A percentile compares a stretch with the other conserved stretches of the same genome.
Conservation (phyloP, 2,113 vertebrate genomes). For the Equus quagga region DNA sequence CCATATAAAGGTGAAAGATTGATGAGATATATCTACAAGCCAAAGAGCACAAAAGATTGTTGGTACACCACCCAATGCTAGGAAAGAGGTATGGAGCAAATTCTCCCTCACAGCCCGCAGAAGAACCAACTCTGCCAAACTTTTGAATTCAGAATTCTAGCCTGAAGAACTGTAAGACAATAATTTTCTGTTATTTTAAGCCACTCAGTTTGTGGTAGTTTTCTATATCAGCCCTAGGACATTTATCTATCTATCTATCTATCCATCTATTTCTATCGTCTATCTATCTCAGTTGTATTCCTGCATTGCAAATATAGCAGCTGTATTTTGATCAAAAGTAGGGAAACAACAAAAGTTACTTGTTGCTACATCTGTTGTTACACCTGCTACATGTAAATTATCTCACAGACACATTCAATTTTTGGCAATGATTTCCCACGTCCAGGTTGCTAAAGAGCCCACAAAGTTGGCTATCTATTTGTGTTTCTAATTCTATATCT, state of each 20-base stretch:
- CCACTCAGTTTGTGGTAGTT: background rate
- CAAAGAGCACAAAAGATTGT: background rate
- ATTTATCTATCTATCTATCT: background rate
- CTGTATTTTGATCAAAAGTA: background rate
- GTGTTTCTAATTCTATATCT: background rate
- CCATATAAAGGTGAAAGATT: background rate
- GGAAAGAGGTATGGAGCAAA: background rate
- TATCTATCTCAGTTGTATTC: background rate
- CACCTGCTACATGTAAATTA: background rate
- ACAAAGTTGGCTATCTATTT: background rate
- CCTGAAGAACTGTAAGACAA: background rate
- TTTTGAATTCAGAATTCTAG: background rate
- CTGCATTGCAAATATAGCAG: background rate
- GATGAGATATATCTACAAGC: rapidly evolving
- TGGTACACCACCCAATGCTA: background rate
- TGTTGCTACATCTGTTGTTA: background rate
- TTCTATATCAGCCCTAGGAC: background rate
- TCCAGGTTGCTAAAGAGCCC: background rate
- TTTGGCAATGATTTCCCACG: background rate
- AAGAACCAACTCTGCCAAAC: background rate
- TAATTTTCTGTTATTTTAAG: background rate
- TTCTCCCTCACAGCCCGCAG: background rate
- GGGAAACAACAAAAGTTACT: background rate
- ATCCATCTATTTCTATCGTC: background rate
- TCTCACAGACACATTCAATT: background rate